Conservation (phyloP, 2,888 invertebrate genomes). For the Noctua janthina region DNA sequence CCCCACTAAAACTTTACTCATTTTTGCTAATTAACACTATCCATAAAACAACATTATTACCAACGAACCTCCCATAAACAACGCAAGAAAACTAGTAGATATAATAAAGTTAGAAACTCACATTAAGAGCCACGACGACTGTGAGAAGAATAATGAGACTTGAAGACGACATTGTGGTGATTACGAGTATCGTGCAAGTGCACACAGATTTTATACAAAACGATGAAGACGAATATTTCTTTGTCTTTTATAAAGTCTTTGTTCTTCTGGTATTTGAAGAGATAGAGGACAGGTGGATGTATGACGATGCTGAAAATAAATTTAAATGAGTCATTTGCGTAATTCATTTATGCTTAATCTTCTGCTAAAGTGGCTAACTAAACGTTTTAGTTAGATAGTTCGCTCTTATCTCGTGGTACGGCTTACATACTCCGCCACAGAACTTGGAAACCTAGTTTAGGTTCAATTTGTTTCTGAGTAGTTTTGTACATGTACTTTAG, state of each 20-base stretch:
- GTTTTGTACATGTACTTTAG: not conserved
- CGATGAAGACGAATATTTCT: constrained; percentile 50
- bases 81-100: constrained; percentile 35
- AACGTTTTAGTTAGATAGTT: constrained; percentile 17
- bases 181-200: constrained; percentile 35
- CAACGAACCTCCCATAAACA: constrained; percentile 2
- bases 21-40: constrained; percentile 29
- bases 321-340: constrained; percentile 28
- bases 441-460: constrained; percentile 1
- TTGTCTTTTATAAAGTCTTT: constrained; percentile 53
- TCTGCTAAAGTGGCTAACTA: not conserved
- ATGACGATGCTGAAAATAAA: constrained; percentile 17
- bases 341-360: constrained; percentile 19
- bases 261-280: constrained; percentile 24
- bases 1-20: constrained; percentile 18
- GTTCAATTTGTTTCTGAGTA: not conserved
- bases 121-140: constrained; percentile 62
- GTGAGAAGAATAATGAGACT: constrained; percentile 65
- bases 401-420: not conserved
- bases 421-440: not conserved
- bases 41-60: constrained; percentile 34
- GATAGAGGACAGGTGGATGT: constrained; percentile 53
- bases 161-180: constrained; percentile 68
- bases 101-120: constrained; percentile 62
- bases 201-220: constrained; percentile 63